These are phyloP conservation scores for Pseudochirops corinnae DNA, from an alignment of 2,797 vertebrate genomes.

Conservation along the genomic window DNA sequence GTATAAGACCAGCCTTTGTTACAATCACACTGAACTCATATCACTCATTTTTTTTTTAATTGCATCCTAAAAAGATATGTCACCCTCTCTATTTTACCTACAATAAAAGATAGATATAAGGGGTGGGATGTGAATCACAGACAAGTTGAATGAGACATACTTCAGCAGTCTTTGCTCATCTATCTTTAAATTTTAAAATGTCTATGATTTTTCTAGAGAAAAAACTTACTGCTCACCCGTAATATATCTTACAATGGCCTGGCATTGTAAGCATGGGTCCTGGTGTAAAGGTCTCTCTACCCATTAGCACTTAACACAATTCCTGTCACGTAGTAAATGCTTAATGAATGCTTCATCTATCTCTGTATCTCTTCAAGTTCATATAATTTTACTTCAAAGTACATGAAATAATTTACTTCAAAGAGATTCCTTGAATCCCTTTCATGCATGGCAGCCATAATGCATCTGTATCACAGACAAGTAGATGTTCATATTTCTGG, in stretches of 20 bases:
- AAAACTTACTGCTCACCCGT: not conserved
- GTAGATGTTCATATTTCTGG: not conserved
- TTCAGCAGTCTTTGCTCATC: not conserved
- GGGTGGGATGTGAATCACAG: not conserved
- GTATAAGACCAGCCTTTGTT: fast-evolving
- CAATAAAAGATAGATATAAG: not conserved
- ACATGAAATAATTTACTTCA: not conserved
- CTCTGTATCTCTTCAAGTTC: not conserved
- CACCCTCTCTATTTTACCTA: not conserved
- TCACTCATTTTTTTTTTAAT: not conserved
- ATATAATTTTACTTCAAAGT: not conserved
- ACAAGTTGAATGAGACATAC: not conserved
- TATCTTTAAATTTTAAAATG: not conserved
- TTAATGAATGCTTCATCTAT: not conserved
- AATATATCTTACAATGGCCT: not conserved
- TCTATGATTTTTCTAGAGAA: not conserved
- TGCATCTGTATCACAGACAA: not conserved
- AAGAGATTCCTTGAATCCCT: not conserved
- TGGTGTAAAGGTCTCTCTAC: not conserved
- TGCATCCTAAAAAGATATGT: not conserved
- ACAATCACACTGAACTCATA: not conserved
- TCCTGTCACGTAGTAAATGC: not conserved
- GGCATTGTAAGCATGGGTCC: not conserved
- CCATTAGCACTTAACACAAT: not conserved
- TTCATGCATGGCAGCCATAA: not conserved